Evolutionary conservation across 1,140 invertebrate genomes (phyloP).

Genomic region (Bombus picipes): DNA sequence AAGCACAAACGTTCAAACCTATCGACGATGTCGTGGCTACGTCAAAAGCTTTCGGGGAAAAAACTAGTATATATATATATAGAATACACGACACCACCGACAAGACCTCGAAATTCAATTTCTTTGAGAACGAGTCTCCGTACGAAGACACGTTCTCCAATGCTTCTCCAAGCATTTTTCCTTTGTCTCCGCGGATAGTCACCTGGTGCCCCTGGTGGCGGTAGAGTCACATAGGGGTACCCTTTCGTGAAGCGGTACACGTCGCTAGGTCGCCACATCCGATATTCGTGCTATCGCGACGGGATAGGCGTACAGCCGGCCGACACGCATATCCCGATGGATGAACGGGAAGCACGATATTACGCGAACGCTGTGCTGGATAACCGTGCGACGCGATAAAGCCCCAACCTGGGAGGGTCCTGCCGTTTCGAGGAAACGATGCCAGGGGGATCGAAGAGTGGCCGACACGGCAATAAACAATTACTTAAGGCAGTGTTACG

Average conservation of each 20-base stretch:
- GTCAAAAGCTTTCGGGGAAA: too few relatives aligned
- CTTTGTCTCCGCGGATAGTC: not conserved
- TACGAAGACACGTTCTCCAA: not conserved
- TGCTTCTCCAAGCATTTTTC: not conserved
- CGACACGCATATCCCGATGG: slow-evolving; percentile 43
- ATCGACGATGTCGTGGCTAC: too few relatives aligned
- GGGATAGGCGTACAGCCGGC: slow-evolving; percentile 5
- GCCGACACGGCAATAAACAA: slow-evolving; percentile 80
- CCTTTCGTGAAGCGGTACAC: not conserved
- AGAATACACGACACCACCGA: too few relatives aligned
- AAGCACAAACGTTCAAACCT: too few relatives aligned
- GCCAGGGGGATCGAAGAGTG: slow-evolving; percentile 68
- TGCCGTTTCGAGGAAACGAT: slow-evolving; percentile 62
- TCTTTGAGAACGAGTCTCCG: not conserved
- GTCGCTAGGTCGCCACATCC: not conserved
- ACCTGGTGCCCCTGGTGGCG: not conserved
- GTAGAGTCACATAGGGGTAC: not conserved
- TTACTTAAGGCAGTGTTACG: slow-evolving; percentile 81
- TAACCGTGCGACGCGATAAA: slow-evolving; percentile 35
- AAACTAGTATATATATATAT: too few relatives aligned
- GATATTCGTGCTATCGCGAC: slow-evolving; percentile 27
- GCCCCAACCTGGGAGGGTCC: slow-evolving; percentile 47
- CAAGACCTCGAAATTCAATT: not conserved
- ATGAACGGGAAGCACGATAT: slow-evolving; percentile 47
- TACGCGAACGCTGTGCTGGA: slow-evolving; percentile 23